Evolutionary conservation across 2,113 vertebrate species (phyloP), one percentile per base, ranked within the genome.

Genomic region (Columbina picui): DNA sequence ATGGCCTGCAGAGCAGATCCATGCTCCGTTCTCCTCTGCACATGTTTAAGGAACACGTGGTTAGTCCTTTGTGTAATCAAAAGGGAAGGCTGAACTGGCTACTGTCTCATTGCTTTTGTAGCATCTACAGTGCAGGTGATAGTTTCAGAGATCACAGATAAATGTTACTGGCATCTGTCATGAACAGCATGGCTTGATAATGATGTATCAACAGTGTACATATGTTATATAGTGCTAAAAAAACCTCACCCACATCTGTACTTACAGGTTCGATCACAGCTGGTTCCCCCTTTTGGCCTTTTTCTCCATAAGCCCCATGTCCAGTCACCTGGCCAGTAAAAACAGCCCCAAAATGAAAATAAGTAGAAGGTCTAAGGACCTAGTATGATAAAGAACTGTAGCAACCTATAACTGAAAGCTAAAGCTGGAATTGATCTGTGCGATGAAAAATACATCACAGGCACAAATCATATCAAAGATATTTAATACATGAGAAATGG

Each of bases 241-340:
- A 60, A 71, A 92, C 18, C n/a, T 52, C 74, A 32, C 50, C 57
- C 50, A 70, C 32, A 59, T 57, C 22, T 41, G 29, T 94, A 98
- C 99, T 99, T 98, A 99, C 99, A 55, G 99, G 99, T 97, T 99
- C 99, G 60, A 99, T 99, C 41, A 99, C 99, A 26, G 99, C 99
- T 16, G 99, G 99, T 76, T 99, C 99, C 65, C 99, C 99, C 83
- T 99, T 99, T 85, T 99, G 98, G 81, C 99, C 99, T 94, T 99
- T 99, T 97, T 99, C 98, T 77, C 99, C 99, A 18, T 98, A 98
- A 81, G 90, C 96, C 39, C 98, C 98, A 82, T 97, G 98, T 47
- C 98, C 98, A 80, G 98, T 98, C 69, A 99, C 98, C 99, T 99
- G 97, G 81, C 27, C 61, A 87, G 83, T 75, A 83, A 96, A 97